Evolutionary conservation across 2,888 invertebrate species (phyloP), one percentile per base, ranked within the genome.

Genomic region (Pharmacophagus antenor): DNA sequence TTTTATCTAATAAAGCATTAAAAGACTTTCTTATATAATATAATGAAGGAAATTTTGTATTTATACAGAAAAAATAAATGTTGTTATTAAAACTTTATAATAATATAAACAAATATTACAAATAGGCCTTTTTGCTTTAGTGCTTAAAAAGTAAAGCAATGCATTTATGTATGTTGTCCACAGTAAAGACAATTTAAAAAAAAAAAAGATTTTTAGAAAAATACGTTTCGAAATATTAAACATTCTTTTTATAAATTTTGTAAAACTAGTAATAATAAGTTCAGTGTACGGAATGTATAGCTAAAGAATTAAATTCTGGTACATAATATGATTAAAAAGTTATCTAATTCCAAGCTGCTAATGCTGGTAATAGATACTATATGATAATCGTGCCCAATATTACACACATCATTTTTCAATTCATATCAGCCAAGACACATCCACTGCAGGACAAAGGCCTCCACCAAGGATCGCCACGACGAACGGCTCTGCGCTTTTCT

Each of bases 41-140:
- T n/a, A 37, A n/a, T 37, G 15, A n/a, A 31, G 15, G 0, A 37
- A 37, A 37, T 37, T n/a, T 3, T 18, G 42, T 44, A 44, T 44
- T 44, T 44, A 44, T 18, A 44, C 18, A 8, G 42, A 42, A 42
- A 42, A 8, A 41, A 44, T n/a, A 18, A 6, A 17, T 18, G 10
- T n/a, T 37, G 37, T 37, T 37, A 2, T 5, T 44, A 18, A 17
- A 44, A 18, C 42, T 44, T 44, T 44, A 4, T 44, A n/a, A n/a
- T n/a, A n/a, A n/a, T n/a, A n/a, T n/a, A n/a, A n/a, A 44, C 42
- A 44, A 44, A 44, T 44, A 18, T 6, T 44, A 18, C 42, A 44
- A 44, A 18, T 31, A n/a, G n/a, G 3, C 37, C n/a, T n/a, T 37
- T 31, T 31, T 10, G 10, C 12, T n/a, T 37, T n/a, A n/a, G 4